Evolutionary conservation across 2,797 vertebrate species (phyloP).

Genomic region (Xiphophorus birchmanni): DNA sequence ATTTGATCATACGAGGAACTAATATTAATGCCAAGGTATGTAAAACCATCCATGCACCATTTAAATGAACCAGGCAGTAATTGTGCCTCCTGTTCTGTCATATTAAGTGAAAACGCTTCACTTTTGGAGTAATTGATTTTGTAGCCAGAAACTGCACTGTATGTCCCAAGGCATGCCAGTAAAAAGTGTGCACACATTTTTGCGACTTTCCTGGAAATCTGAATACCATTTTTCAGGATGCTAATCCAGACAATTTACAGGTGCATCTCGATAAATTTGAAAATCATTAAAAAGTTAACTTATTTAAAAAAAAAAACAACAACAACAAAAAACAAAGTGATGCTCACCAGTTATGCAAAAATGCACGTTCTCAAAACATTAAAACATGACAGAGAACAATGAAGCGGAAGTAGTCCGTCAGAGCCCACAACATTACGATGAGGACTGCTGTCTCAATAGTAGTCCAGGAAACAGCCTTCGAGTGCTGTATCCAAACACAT

Average conservation of each 20-base stretch:
- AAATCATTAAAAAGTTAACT: neutral
- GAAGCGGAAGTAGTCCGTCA: neutral
- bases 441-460: neutral
- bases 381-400: neutral
- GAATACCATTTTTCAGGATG: neutral
- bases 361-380: neutral
- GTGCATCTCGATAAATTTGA: neutral
- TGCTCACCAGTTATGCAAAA: neutral
- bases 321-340: neutral
- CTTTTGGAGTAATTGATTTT: no score
- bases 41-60: no score
- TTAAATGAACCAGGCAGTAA: no score
- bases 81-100: no score
- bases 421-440: neutral
- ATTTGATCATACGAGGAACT: no score
- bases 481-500: neutral
- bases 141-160: no score
- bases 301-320: neutral
- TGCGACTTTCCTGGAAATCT: constrained; percentile 33
- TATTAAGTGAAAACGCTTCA: no score
- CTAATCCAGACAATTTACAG: neutral
- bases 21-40: no score
- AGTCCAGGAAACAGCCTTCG: neutral
- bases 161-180: no score
- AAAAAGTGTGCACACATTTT: constrained; percentile 46